phyloP scores from a whole-genome alignment of 92 coral and sea anemone genomes.

The Scolanthus callimorphus region DNA sequence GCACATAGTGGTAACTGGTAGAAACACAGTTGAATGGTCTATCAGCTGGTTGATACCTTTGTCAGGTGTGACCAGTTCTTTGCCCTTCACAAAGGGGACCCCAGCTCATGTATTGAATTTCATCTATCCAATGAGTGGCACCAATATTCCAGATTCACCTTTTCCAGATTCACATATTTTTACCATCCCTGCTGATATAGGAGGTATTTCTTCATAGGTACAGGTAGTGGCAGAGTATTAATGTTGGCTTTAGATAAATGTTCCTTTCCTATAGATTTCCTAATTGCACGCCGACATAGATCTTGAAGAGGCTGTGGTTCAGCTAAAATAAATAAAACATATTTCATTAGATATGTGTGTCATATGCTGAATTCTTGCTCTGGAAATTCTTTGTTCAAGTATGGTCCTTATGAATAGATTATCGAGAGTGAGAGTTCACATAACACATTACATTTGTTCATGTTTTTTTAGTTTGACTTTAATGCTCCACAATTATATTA shows the following conservation, averaged over 20 bases:
- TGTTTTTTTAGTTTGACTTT: too few relatives aligned
- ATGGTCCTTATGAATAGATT: too few relatives aligned
- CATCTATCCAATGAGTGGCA: too few relatives aligned
- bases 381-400: too few relatives aligned
- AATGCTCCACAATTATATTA: too few relatives aligned
- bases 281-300: conserved; percentile 87
- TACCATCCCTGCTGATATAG: conserved; percentile 81
- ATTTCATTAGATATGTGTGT: neutral
- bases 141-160: neutral
- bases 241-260: conserved; percentile 80
- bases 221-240: conserved; percentile 87
- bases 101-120: too few relatives aligned
- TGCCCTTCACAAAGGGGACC: too few relatives aligned
- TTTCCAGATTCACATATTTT: neutral
- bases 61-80: neutral
- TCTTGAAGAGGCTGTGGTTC: conserved; percentile 98
- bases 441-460: too few relatives aligned
- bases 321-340: conserved; percentile 45
- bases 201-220: conserved; percentile 85
- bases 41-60: neutral
- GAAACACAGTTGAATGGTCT: neutral
- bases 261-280: conserved; percentile 97
- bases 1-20: neutral
- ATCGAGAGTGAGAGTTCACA: too few relatives aligned
- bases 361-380: too few relatives aligned